Evolutionary conservation across 37 sponge, comb jelly and placozoan genomes (phyloP), one percentile per base, ranked within the genome.

Genomic region (Halichondria panicea): DNA sequence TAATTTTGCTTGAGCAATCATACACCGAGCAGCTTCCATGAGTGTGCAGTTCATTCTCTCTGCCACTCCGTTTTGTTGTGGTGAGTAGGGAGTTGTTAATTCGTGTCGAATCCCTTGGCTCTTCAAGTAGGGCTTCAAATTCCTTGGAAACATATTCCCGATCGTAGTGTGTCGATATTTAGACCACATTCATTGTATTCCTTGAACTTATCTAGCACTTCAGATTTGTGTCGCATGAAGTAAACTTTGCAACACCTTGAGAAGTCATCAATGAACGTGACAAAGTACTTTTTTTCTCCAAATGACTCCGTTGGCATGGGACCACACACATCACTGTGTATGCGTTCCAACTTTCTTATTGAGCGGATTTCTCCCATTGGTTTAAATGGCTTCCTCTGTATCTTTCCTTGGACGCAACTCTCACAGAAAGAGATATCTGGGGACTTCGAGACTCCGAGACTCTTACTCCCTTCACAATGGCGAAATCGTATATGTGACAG

Each of bases 251-350:
- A 79, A 61, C 68, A 79, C 42, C 87, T 48, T 36, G 80, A 73
- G 55, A 41, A 86, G 61, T 86, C 87, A 66, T 79, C 87, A 18
- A 68, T 86, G 54, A 72, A 78, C 22, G 87, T 86, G 19, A 86
- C 60, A 39, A 86, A 79, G 58, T 86, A 86, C 48, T 68, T 83
- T 21, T 38, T 63, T 30, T 80, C 87, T 55, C 87, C 87, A 66
- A 79, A 71, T 31, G 75, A 73, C 60, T 79, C 50, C 42, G 87
- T 58, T 38, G 39, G 60, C 80, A 86, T 86, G 27, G 87, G 87
- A 43, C 87, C 87, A 74, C 80, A 79, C 6, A 79, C 57, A 56
- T 79, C 87, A 27, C 59, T 77, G 64, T 84, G 78, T 5, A 86
- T 43, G 6, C 71, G 59, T 27, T 74, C 68, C 55, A 79, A 30